Conservation (phyloP, 2,797 vertebrate genomes). For the Micropoecilia bifurca region DNA sequence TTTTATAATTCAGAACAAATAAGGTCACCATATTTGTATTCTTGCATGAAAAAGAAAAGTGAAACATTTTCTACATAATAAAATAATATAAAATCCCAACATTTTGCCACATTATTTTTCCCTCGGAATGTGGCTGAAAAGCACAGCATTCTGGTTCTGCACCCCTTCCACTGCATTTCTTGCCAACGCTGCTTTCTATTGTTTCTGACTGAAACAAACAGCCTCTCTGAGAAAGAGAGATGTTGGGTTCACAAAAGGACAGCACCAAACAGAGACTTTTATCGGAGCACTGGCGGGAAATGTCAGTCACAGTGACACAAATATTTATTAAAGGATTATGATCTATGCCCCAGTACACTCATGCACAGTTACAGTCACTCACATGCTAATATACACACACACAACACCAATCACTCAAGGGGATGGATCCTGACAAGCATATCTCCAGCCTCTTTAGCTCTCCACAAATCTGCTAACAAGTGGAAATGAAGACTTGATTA, state of each 20-base stretch:
- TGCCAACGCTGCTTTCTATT: slow-evolving; percentile 1
- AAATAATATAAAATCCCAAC: not conserved
- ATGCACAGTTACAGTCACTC: slow-evolving; percentile 39
- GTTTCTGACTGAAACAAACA: slow-evolving; percentile 17
- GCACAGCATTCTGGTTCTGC: slow-evolving; percentile 3
- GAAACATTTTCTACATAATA: not conserved
- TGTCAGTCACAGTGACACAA: slow-evolving; percentile 38
- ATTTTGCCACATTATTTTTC: not conserved
- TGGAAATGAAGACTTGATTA: slow-evolving; percentile 69
- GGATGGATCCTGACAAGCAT: slow-evolving; percentile 71
- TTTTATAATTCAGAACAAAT: not conserved
- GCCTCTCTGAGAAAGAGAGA: slow-evolving; percentile 18
- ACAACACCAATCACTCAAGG: slow-evolving; percentile 58
- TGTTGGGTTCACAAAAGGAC: slow-evolving; percentile 35
- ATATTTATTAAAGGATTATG: slow-evolving; percentile 50
- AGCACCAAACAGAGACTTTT: slow-evolving; percentile 40
- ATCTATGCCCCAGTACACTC: slow-evolving; percentile 39
- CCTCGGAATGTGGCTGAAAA: not conserved
- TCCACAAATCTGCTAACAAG: slow-evolving; percentile 61
- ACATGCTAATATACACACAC: slow-evolving; percentile 15
- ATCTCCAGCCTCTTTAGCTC: slow-evolving; percentile 57
- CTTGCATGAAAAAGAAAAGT: slow-evolving; percentile 6
- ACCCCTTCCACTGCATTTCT: not conserved
- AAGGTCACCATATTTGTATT: not conserved
- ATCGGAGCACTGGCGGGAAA: slow-evolving; percentile 34